phyloP scores from a whole-genome alignment of 2,113 vertebrate species.

The Hemiscyllium ocellatum region DNA sequence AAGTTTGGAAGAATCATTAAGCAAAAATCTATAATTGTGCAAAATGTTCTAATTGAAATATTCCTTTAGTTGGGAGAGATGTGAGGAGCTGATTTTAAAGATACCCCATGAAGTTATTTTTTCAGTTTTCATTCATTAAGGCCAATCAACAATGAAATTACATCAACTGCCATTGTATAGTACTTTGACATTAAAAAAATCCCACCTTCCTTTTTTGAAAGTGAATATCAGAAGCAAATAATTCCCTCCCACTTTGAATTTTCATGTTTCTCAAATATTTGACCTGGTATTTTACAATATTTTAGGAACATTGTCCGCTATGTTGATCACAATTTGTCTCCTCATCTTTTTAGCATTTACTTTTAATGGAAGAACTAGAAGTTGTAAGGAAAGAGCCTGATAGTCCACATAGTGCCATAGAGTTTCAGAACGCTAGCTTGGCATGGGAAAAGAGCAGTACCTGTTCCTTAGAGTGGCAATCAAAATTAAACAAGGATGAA shows the following conservation, averaged over 20 bases:
- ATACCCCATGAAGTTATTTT: not conserved
- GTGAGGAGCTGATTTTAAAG: not conserved
- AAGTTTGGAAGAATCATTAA: not conserved
- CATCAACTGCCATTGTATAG: not conserved
- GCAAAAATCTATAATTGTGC: not conserved
- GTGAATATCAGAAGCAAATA: not conserved
- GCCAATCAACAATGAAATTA: not conserved
- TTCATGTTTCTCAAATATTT: not conserved
- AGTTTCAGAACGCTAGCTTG: conserved; percentile 61
- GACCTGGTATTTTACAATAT: not conserved
- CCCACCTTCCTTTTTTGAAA: not conserved
- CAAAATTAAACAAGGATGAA: not conserved
- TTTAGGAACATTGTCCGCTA: not conserved
- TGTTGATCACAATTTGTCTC: not conserved
- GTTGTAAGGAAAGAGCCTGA: conserved; percentile 51
- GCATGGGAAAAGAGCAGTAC: conserved; percentile 53
- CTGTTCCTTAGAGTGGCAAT: not conserved
- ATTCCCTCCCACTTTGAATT: not conserved
- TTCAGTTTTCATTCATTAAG: not conserved
- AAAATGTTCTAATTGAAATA: not conserved
- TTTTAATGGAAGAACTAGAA: conserved; percentile 64
- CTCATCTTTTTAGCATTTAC: conserved; percentile 56
- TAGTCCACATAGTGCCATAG: conserved; percentile 53
- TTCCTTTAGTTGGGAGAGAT: not conserved
- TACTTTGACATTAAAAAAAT: not conserved